Conservation (phyloP, 2,888 invertebrate species). For the Apamea crenata region DNA sequence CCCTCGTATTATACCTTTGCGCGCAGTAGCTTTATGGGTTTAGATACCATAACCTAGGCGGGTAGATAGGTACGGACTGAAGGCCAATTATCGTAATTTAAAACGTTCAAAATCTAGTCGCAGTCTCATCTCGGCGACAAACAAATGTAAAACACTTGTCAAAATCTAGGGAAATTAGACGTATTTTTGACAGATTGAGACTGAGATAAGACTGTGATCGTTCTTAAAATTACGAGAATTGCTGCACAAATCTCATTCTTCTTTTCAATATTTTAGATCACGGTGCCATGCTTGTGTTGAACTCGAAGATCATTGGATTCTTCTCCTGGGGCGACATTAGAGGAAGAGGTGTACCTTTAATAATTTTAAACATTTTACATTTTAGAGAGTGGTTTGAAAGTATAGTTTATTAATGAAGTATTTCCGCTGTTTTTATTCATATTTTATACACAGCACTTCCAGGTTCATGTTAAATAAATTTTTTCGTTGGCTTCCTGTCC, state of each 20-base stretch:
- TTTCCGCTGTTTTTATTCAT: constrained; percentile 20
- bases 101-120: no score
- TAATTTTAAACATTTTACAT: constrained; percentile 73
- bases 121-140: no score
- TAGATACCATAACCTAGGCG: not conserved
- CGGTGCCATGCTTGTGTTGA: constrained; percentile 73
- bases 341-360: constrained; percentile 72
- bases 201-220: no score
- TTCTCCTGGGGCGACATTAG: constrained; percentile 81
- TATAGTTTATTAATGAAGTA: constrained; percentile 57
- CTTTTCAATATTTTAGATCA: constrained; percentile 72
- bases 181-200: no score
- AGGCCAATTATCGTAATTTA: no score
- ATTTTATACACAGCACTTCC: not conserved
- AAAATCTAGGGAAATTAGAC: no score
- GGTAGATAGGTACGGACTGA: no score
- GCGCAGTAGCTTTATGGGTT: not conserved
- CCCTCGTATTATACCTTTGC: not conserved
- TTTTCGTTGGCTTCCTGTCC: no score
- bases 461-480: not conserved
- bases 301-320: constrained; percentile 73
- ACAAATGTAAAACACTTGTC: no score
- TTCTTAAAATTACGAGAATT: no score
- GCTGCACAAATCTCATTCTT: not conserved
- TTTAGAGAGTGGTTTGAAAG: constrained; percentile 77